A percentile compares a stretch with the other conserved stretches of the same genome.
Evolutionary conservation across 2,888 invertebrate species (phyloP).

Genomic region (Papilio gigon): DNA sequence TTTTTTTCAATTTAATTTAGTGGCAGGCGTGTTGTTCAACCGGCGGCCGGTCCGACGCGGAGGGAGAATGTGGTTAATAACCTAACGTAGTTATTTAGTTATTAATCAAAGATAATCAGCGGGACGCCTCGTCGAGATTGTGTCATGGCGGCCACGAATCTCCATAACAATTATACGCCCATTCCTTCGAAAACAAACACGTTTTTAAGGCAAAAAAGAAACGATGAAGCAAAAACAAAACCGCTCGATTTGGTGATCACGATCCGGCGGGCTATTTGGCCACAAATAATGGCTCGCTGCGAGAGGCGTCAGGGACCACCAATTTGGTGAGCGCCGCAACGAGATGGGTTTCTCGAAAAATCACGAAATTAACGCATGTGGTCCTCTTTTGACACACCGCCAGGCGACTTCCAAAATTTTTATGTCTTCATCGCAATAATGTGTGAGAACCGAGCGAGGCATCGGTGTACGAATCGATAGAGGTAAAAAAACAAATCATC

Average conservation of each 20-base stretch:
- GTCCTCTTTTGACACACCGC: slow-evolving; percentile 77
- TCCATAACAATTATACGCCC: slow-evolving; percentile 75
- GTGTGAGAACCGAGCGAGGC: slow-evolving; percentile 68
- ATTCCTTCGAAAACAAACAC: slow-evolving; percentile 79
- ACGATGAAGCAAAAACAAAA: slow-evolving; percentile 48
- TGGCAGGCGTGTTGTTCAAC: slow-evolving; percentile 8
- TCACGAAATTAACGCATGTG: slow-evolving; percentile 75
- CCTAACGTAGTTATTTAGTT: slow-evolving; percentile 51
- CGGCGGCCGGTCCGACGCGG: slow-evolving; percentile 6
- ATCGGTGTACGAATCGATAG: slow-evolving; percentile 59
- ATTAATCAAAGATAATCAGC: slow-evolving; percentile 64
- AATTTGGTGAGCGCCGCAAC: slow-evolving; percentile 71
- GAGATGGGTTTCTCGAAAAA: slow-evolving; percentile 62
- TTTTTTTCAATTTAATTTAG: slow-evolving; percentile 9
- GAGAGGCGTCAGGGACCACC: slow-evolving; percentile 78
- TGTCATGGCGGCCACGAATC: slow-evolving; percentile 63
- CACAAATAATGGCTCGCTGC: slow-evolving; percentile 75
- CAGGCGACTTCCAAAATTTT: slow-evolving; percentile 68
- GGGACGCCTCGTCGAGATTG: slow-evolving; percentile 58
- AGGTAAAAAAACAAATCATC: slow-evolving; percentile 59
- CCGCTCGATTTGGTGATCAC: slow-evolving; percentile 75
- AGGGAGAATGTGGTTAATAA: slow-evolving; percentile 38
- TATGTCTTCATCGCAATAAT: slow-evolving; percentile 78
- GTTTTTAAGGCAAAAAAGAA: slow-evolving; percentile 59
- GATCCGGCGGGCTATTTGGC: slow-evolving; percentile 65